Percentiles rank a stretch among this genome's conserved stretches.
These are phyloP conservation scores for Mellivora capensis DNA, from an alignment of 2,113 vertebrate species.

Conservation along the genomic window DNA sequence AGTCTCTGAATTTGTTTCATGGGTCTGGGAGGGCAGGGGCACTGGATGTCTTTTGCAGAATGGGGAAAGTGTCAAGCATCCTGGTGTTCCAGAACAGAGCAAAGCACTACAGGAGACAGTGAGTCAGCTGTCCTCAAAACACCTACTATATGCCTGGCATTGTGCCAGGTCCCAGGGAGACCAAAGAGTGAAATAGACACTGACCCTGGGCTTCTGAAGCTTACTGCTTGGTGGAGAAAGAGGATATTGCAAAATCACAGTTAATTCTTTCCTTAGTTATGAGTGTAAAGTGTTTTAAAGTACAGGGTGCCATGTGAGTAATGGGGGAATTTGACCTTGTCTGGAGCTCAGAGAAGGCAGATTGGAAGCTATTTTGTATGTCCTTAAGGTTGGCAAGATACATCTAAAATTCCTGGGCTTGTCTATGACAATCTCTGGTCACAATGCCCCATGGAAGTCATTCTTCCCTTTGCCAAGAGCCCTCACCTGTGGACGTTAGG, in stretches of 20 bases:
- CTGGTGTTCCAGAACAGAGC: not conserved
- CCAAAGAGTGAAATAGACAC: not conserved
- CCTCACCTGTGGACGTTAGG: not conserved
- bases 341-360: not conserved
- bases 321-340: not conserved
- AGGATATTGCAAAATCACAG: not conserved
- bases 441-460: not conserved
- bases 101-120: not conserved
- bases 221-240: not conserved
- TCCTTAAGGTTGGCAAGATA: not conserved
- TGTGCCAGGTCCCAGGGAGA: not conserved
- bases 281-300: not conserved
- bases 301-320: accelerated
- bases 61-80: not conserved
- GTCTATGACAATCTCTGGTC: not conserved
- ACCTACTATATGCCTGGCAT: not conserved
- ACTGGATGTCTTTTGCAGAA: not conserved
- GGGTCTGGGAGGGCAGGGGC: not conserved
- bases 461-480: not conserved
- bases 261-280: not conserved
- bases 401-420: not conserved
- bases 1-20: not conserved
- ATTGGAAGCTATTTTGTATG: not conserved
- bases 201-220: not conserved
- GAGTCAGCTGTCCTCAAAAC: not conserved